Base-by-base conservation (phyloP, 2,113 vertebrate species). In the Dolichallabes microphthalmus region DNA sequence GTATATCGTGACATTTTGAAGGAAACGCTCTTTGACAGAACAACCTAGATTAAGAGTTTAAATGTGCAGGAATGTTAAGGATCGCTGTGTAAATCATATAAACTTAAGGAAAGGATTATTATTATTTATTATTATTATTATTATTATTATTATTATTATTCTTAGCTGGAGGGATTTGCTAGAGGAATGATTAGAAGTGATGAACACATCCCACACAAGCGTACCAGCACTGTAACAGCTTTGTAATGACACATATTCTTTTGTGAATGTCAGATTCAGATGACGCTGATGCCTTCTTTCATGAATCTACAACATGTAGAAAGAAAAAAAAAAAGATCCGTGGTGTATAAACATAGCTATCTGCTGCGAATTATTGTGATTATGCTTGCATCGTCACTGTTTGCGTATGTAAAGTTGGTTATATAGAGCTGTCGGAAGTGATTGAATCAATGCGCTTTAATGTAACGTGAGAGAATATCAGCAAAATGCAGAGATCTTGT, bases 1-100 rank as follows among this genome's bases (percentile, higher is more conserved):
- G 30, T 78, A 78, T 14, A 78, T 78, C 68, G 60, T 85, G 74
- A 85, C 61, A 77, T 84, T 84, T 64, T 35, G 61, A 78, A 85
- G 61, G 74, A 39, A 82, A 57, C 32, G 22, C 11, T 68, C 19
- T 68, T 69, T 5, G 73, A 77, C 14, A 14, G 39, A 53, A 57
- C 60, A 57, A 39, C 60, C 45, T 35, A 66, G 45, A 77, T 20
- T 4, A 75, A 61, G 27, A 57, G 68, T 61, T 30, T 30, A 64
- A 63, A 45, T 63, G 57, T 52, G 57, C n/a, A 63, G 58, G 22
- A 77, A 53, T 76, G 57, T 45, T 2, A 19, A 61, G 82, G 39
- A 83, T 50, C 5, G 73, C 35, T 60, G 55, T 76, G 71, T 76
- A 64, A 45, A 30, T 4, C 14, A 27, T 76, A 25, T 30, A 45